Percentiles rank a stretch among this genome's conserved stretches.
Evolutionary conservation across 37 sponge, comb jelly and placozoan genomes (phyloP).

Genomic region (Halisarca cf. caerulea): DNA sequence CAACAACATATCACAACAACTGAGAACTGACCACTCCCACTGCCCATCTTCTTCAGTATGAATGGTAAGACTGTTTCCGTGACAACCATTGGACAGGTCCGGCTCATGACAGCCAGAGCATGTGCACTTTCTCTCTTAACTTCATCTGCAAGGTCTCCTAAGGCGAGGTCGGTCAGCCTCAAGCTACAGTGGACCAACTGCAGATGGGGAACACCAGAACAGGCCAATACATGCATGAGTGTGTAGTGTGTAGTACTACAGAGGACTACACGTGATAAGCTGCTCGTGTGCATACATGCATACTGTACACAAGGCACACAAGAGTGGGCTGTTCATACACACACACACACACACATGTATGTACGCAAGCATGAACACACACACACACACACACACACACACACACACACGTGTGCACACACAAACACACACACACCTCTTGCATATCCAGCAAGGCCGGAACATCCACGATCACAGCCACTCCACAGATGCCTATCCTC

Average conservation of each 20-base stretch:
- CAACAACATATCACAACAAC: no score
- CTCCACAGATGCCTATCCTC: no score
- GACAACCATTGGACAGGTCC: not conserved
- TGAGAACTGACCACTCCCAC: no score
- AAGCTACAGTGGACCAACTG: not conserved
- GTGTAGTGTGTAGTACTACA: no score
- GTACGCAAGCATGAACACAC: not conserved
- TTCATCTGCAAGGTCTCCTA: not conserved
- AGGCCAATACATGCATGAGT: no score
- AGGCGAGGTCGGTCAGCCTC: not conserved
- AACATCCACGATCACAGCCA: no score
- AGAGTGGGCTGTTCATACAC: not conserved
- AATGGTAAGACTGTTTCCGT: not conserved
- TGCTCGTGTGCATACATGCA: no score
- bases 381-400: slow-evolving; percentile 28
- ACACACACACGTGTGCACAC: slow-evolving; percentile 20
- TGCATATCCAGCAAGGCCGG: no score
- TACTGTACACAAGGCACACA: not conserved
- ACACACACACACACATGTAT: not conserved
- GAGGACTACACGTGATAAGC: no score
- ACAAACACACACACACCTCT: slow-evolving; percentile 25
- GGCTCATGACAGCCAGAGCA: not conserved
- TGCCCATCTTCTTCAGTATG: not conserved
- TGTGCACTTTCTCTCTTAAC: slow-evolving; percentile 9
- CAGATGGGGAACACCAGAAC: not conserved